Evolutionary conservation across 2,888 invertebrate genomes (phyloP), one percentile per base, ranked within the genome.

Genomic region (Lithodes maja): DNA sequence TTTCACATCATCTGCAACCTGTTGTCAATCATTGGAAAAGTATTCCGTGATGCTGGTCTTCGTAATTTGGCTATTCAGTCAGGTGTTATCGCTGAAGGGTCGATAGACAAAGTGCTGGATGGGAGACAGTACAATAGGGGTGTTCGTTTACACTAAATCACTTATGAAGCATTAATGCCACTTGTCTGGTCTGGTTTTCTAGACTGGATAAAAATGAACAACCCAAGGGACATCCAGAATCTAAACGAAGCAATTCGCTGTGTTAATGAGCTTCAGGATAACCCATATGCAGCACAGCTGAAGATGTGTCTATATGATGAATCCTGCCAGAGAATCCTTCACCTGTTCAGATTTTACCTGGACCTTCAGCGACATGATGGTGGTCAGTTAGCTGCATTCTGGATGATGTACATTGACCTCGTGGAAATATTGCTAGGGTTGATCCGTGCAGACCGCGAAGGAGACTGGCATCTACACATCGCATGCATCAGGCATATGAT

Each of bases 391-490:
- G 49, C 52, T 49, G 52, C 49, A 79, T 80, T 80, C 55, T 53
- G 80, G 80, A 80, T 80, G 80, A 80, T 54, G n/a, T 80, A 80
- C n/a, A 15, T 80, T 55, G 80, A 80, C 33, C 12, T 80, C 2
- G 61, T 80, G n/a, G 55, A 80, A 9, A 55, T 15, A 80, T 17
- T 80, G n/a, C 80, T 80, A 15, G 80, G 54, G 1, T 9, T 80
- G 17, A 55, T 52, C 12, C 9, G 33, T 7, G 80, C 80, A 80
- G 17, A 54, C 55, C 54, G 3, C 9, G 80, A 80, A 80, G 55
- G 54, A 55, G 55, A 80, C 80, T 53, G 61, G 80, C 1, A 80
- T 12, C 15, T 80, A 17, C 53, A 80, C 54, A 54, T 80, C 9
- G 5, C 15, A 55, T 7, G 54, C 55, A 80, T 80, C 54, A 54